Base-by-base conservation (phyloP, 2,888 invertebrate genomes). In the Axea sp. region DNA sequence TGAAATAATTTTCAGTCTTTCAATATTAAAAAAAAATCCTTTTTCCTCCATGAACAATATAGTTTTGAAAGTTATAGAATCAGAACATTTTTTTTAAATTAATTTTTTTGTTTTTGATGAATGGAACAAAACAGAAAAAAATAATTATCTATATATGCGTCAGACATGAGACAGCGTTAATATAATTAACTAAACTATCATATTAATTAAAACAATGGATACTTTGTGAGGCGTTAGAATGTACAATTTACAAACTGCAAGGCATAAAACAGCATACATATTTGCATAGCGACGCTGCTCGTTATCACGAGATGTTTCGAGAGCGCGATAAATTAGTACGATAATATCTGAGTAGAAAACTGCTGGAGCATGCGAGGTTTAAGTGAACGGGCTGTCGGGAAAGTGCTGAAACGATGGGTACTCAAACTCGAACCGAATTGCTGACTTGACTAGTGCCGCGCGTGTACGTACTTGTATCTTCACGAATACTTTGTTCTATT, bases 281-380 rank as follows among this genome's bases (percentile, higher is more conserved):
- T 75, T 75, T 72, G 72, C 67, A 64, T 45, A 67, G 57, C 39
- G 15, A 53, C 39, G 59, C 28, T 28, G 47, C 51, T 71, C 64
- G 71, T 75, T 75, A 75, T 72, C 71, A 59, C 51, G 68, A 68
- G 67, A 75, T 64, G 68, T 67, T 75, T 75, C 72, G 67, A 75
- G 72, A 72, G 64, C 39, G 57, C 71, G 75, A 75, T 75, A 75
- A 75, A 71, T 71, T 71, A 65, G 62, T 33, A 28, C 71, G 75
- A 75, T 75, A 72, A 72, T 72, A 68, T 67, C 67, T 39, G 49
- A 75, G 67, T 72, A 67, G 75, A 72, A 75, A 75, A 75, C 60
- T 67, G 71, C 57, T 75, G 57, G 71, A 57, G 71, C 59, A 64
- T 62, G 65, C 71, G 41, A 65, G 65, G 69, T 37, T 31, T 26